These are phyloP conservation scores for Leptodirus hochenwartii DNA, from an alignment of 2,888 invertebrate species.

Conservation along the genomic window DNA sequence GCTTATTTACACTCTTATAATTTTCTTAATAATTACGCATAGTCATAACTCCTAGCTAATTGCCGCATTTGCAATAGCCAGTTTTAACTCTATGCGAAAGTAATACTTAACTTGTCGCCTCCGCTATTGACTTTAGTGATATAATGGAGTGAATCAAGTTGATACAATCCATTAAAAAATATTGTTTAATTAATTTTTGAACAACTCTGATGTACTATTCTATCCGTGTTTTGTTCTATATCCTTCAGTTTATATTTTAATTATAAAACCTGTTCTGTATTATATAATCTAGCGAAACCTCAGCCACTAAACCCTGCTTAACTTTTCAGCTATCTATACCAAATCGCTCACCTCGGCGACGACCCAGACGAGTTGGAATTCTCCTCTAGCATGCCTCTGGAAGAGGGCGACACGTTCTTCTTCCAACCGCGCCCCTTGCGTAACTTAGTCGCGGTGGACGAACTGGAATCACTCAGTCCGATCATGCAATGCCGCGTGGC, in stretches of 20 bases:
- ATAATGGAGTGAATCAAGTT: conserved; percentile 27
- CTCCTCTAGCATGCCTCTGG: conserved; percentile 93
- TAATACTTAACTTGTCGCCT: conserved; percentile 25
- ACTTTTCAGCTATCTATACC: conserved; percentile 72
- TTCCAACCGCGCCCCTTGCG: conserved; percentile 87
- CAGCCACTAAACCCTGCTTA: too few species aligned
- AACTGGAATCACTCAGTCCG: conserved; percentile 89
- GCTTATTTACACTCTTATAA: conserved; percentile 33
- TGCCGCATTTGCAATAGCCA: too few species aligned
- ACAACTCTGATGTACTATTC: too few species aligned
- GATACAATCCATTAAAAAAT: too few species aligned
- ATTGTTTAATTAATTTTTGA: too few species aligned
- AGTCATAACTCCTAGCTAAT: too few species aligned
- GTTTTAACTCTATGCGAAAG: conserved; percentile 20
- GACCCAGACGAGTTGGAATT: conserved; percentile 99
- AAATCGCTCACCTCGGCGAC: conserved; percentile 98
- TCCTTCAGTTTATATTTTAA: too few species aligned
- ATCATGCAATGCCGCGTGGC: conserved; percentile 69
- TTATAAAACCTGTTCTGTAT: too few species aligned
- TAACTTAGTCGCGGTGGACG: conserved; percentile 92
- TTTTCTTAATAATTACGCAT: too few species aligned
- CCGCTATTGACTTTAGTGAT: conserved; percentile 18
- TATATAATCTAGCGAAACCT: too few species aligned
- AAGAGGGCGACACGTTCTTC: conserved; percentile 98
- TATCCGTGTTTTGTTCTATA: too few species aligned